Base-by-base conservation (phyloP, 2,113 vertebrate genomes). In the Jaculus jaculus region DNA sequence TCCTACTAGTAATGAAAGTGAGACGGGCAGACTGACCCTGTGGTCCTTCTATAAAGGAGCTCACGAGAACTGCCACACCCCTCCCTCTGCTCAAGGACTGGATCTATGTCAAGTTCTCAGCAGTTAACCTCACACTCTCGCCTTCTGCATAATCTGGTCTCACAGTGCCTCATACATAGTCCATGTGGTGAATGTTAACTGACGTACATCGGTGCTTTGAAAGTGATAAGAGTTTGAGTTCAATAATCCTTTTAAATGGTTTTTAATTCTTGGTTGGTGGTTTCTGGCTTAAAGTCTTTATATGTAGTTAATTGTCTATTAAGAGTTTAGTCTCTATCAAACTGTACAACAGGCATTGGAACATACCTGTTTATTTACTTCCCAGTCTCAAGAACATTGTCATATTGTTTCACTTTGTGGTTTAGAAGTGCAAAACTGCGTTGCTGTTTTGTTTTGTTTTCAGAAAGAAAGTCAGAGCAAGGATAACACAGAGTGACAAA, bases 401-500 rank as follows among this genome's bases (percentile, higher is more conserved):
- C 65, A 80, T 82, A 8, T 65, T 63, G 47, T 75, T 89, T 95
- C 68, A 80, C 54, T 90, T 80, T 91, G 80, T 23, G 34, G 94
- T 88, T 94, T 92, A 63, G 24, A 72, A 51, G 61, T 85, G 90
- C 93, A 81, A 86, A 86, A 91, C 89, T 87, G 73, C 8, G 42
- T 47, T 47, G 42, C 8, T 47, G 42, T 47, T 5, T 47, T 60
- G 47, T 85, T 74, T 92, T 95, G 79, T 11, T 20, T 39, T 68
- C 71, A 93, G 63, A n/a, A 87, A 94, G 61, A 93, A 4, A n/a
- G 93, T 81, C 75, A 72, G 68, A 89, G 84, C 21, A 89, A 92
- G 93, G 61, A 95, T 95, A 94, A 92, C 30, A 91, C 13, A 95
- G 66, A 92, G 92, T 60, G 34, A 87, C 86, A 84, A 47, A 93